phyloP scores from a whole-genome alignment of 2,113 vertebrate genomes.

The Paradisaea rubra region DNA sequence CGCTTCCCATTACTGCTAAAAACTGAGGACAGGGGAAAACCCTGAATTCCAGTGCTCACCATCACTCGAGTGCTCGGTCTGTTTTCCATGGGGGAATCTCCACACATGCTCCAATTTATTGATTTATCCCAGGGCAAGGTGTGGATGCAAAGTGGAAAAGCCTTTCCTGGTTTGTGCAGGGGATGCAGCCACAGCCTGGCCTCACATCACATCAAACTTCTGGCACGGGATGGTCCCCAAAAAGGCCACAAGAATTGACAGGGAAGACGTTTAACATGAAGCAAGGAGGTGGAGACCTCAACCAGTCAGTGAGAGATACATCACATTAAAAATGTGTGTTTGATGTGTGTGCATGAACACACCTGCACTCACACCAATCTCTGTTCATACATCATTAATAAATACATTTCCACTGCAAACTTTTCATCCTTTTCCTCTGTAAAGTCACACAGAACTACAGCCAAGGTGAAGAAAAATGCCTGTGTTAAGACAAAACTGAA shows the following conservation, averaged over 20 bases:
- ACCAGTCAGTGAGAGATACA: neutral
- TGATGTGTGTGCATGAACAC: neutral
- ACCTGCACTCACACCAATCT: no score
- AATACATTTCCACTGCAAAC: neutral
- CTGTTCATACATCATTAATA: neutral
- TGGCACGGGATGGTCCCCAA: neutral
- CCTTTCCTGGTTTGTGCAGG: neutral
- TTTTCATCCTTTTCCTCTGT: neutral
- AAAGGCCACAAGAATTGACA: accelerated
- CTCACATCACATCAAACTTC: accelerated
- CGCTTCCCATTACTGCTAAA: neutral
- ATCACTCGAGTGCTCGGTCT: neutral
- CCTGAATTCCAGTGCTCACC: neutral
- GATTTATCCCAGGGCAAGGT: neutral
- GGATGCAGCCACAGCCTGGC: neutral
- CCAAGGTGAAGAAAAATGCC: neutral
- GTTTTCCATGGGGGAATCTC: neutral
- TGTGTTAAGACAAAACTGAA: neutral
- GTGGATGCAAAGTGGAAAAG: neutral
- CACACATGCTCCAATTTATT: neutral
- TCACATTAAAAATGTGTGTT: neutral
- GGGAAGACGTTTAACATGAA: neutral
- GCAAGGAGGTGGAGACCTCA: neutral
- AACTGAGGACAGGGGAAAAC: neutral
- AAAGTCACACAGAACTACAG: neutral